Conservation (phyloP, 2,888 invertebrate genomes). For the Tiliacea aurago region DNA sequence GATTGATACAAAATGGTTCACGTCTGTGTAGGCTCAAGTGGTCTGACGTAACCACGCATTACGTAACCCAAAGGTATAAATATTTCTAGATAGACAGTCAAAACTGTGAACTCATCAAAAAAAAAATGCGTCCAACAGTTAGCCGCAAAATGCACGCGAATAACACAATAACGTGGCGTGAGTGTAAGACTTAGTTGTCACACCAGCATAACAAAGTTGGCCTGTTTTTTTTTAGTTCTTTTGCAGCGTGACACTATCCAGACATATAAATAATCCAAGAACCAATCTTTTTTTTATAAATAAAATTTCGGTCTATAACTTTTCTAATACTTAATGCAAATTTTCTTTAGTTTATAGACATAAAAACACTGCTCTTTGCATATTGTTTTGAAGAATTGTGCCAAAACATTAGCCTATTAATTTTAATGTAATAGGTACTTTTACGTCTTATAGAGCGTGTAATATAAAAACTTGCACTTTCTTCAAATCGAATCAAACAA, state of each 20-base stretch:
- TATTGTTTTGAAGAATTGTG: constrained; percentile 21
- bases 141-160: no score
- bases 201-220: no score
- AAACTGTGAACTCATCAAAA: no score
- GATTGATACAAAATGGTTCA: constrained; percentile 11
- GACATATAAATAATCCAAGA: no score
- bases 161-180: no score
- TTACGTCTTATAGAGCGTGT: constrained; percentile 6
- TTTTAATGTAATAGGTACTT: constrained; percentile 14
- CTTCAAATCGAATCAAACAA: constrained; percentile 17
- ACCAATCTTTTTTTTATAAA: background rate
- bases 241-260: no score
- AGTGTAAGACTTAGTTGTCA: no score
- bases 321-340: constrained; percentile 8
- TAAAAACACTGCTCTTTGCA: constrained; percentile 20
- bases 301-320: constrained; percentile 31
- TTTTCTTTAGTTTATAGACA: constrained; percentile 1
- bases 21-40: constrained; percentile 2
- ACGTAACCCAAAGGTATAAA: background rate
- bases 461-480: constrained; percentile 15
- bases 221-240: no score
- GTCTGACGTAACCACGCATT: constrained; percentile 12
- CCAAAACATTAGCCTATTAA: constrained; percentile 15
- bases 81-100: no score
- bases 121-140: no score